A percentile compares a stretch with the other conserved stretches of the same genome.
Conservation (phyloP, 2,113 vertebrate species). For the Indicator indicator region DNA sequence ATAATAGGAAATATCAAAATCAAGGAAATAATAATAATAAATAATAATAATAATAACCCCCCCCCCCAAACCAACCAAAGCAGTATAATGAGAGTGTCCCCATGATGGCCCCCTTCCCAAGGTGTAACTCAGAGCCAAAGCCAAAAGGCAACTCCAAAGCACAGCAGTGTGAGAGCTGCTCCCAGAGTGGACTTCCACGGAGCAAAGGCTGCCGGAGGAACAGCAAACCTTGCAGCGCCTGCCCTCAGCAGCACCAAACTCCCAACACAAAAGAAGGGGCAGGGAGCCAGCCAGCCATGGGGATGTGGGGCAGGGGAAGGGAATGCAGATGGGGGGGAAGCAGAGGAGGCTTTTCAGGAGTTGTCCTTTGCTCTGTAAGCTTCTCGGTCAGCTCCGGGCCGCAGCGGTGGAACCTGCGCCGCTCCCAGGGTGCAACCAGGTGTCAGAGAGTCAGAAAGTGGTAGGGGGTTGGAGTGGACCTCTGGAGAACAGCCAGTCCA, state of each 20-base stretch:
- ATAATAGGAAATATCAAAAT: conserved; percentile 21
- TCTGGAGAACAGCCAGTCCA: too few species aligned
- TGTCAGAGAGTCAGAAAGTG: too few species aligned
- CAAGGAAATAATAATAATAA: not conserved
- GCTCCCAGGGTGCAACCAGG: not conserved
- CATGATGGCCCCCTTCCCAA: conserved; percentile 57
- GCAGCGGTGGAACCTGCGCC: not conserved
- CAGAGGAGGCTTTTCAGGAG: conserved; percentile 55
- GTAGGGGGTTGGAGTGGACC: too few species aligned
- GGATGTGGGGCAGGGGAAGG: not conserved
- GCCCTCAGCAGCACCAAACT: not conserved
- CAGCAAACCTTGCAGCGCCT: conserved; percentile 30
- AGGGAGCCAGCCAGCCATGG: conserved; percentile 21
- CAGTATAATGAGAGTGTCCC: conserved; percentile 53
- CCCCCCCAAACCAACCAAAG: not conserved
- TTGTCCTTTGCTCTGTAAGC: not conserved
- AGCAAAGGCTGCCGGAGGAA: conserved; percentile 61
- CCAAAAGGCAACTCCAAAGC: conserved; percentile 40
- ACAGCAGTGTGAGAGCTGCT: conserved; percentile 57
- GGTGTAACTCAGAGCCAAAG: conserved; percentile 55
- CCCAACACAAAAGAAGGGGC: conserved; percentile 3
- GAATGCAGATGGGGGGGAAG: conserved; percentile 40
- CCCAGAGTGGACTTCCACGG: conserved; percentile 54
- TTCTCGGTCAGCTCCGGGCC: fast-evolving
- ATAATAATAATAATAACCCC: not conserved